These are phyloP conservation scores for Eospalax fontanierii DNA, from an alignment of 2,797 vertebrate genomes.

Conservation along the genomic window DNA sequence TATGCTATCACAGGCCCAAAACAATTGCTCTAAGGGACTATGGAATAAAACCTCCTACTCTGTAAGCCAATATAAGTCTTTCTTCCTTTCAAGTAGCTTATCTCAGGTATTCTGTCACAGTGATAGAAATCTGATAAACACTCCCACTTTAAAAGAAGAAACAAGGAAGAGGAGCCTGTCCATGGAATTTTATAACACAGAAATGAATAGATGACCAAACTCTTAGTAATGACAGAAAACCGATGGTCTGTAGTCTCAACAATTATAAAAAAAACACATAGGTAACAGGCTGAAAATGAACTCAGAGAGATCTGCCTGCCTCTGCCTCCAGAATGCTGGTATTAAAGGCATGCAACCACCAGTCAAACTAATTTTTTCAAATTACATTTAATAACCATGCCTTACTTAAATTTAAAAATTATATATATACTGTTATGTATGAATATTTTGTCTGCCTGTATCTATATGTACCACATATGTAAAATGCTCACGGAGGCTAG, in stretches of 20 bases:
- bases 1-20: background rate
- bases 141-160: background rate
- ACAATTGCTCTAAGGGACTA: background rate
- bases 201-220: background rate
- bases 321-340: too few species aligned
- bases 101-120: background rate
- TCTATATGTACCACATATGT: too few species aligned
- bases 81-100: background rate
- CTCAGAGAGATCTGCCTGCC: too few species aligned
- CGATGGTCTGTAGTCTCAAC: background rate
- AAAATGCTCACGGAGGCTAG: too few species aligned
- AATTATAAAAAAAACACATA: slow-evolving; percentile 31
- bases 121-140: background rate
- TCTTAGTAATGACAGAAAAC: slow-evolving; percentile 34
- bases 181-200: too few species aligned
- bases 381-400: background rate
- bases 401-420: slow-evolving; percentile 7
- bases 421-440: background rate
- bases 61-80: background rate
- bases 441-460: background rate
- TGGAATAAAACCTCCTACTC: background rate
- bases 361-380: background rate
- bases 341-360: too few species aligned
- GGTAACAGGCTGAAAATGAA: slow-evolving; percentile 2
- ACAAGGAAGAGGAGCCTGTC: background rate